Percentiles rank a stretch among this genome's conserved stretches.
Evolutionary conservation across 2,888 invertebrate genomes (phyloP).

Genomic region (Acrocyrtus sp.): DNA sequence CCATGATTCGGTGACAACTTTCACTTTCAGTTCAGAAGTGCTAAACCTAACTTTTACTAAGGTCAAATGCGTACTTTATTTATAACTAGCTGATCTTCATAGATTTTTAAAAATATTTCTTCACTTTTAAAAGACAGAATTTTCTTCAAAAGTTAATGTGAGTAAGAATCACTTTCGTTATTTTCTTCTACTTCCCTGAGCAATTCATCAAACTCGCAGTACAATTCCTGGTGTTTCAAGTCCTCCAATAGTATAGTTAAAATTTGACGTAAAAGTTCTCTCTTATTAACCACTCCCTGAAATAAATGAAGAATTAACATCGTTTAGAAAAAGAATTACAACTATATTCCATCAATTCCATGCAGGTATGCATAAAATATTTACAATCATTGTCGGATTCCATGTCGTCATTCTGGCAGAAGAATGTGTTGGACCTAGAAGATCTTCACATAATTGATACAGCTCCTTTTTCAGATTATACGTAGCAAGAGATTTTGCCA

Average conservation of each 20-base stretch:
- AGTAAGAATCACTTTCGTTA: not conserved
- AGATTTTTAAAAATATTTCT: too few species aligned
- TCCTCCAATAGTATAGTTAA: slow-evolving; percentile 56
- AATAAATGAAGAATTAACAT: not conserved
- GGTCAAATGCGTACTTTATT: too few species aligned
- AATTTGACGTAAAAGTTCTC: slow-evolving; percentile 56
- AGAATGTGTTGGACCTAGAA: slow-evolving; percentile 79
- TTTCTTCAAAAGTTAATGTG: not conserved
- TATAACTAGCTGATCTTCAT: too few species aligned
- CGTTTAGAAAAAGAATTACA: not conserved
- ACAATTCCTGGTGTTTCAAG: slow-evolving; percentile 61
- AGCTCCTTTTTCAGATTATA: slow-evolving; percentile 82
- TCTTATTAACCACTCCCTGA: slow-evolving; percentile 56
- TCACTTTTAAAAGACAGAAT: too few species aligned
- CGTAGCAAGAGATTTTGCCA: slow-evolving; percentile 72
- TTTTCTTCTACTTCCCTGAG: slow-evolving; percentile 48
- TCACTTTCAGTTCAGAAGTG: too few species aligned
- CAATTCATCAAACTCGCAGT: slow-evolving; percentile 60
- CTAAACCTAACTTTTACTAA: too few species aligned
- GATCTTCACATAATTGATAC: slow-evolving; percentile 78
- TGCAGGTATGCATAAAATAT: slow-evolving; percentile 7
- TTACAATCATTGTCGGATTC: slow-evolving; percentile 50
- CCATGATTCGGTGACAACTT: too few species aligned
- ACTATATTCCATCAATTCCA: not conserved
- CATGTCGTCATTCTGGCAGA: slow-evolving; percentile 71